Conservation (phyloP, 1,140 invertebrate genomes). For the Gryon sp. region DNA sequence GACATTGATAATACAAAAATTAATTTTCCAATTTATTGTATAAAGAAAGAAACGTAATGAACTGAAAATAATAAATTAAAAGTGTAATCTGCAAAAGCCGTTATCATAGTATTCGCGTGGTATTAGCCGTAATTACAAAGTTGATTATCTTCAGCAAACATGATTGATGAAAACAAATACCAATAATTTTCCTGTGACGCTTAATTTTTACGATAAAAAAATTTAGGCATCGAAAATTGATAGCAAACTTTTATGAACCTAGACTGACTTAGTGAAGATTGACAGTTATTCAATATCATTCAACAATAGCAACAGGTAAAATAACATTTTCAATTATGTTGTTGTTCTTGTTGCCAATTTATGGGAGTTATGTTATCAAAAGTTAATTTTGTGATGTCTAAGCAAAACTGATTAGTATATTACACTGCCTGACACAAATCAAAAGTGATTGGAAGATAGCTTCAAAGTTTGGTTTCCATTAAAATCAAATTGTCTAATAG, state of each 20-base stretch:
- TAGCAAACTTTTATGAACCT: no score
- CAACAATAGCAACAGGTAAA: no score
- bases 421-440: no score
- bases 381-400: no score
- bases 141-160: neutral
- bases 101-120: neutral
- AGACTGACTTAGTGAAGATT: conserved; percentile 9
- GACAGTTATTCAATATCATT: conserved; percentile 43
- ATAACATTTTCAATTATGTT: no score
- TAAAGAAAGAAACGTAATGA: conserved; percentile 14
- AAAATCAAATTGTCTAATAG: no score
- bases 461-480: no score
- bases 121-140: conserved; percentile 6
- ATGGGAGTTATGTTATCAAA: no score
- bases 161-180: conserved; percentile 26
- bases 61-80: conserved; percentile 30
- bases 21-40: conserved; percentile 39
- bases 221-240: conserved; percentile 13
- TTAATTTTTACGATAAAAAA: conserved; percentile 21
- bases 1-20: conserved; percentile 37
- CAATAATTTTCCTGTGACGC: neutral
- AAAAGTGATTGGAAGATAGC: no score
- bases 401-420: no score
- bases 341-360: conserved; percentile 17
- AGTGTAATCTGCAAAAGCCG: conserved; percentile 11